phyloP scores from a whole-genome alignment of 2,113 vertebrate genomes.

The Cryptotis parvus region DNA sequence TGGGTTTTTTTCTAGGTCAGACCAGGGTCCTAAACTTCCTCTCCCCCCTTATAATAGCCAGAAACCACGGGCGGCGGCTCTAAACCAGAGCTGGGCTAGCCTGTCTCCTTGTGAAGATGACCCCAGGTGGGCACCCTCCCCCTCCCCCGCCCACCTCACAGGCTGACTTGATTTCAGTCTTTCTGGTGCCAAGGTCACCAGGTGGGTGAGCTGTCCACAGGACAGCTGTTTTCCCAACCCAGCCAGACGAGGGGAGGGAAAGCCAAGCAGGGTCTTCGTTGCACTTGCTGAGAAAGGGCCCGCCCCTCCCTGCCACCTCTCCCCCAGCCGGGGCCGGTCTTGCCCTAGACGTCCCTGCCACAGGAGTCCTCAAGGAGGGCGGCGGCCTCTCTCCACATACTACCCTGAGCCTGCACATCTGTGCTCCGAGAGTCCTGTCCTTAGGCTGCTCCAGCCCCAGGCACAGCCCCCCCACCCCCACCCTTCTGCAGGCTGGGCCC shows the following conservation, averaged over 20 bases:
- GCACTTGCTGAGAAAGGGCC: too few relatives aligned
- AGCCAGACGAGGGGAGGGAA: not conserved
- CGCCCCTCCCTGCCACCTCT: not conserved
- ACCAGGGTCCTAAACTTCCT: not conserved
- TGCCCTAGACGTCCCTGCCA: slow-evolving; percentile 26
- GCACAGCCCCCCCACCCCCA: too few relatives aligned
- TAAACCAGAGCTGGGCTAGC: not conserved
- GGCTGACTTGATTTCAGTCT: slow-evolving; percentile 20
- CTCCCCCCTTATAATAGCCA: not conserved
- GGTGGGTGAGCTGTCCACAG: not conserved
- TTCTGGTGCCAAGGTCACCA: slow-evolving; percentile 54
- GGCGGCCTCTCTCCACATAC: too few relatives aligned
- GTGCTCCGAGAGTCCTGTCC: not conserved
- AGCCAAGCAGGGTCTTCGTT: not conserved
- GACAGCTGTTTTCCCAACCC: not conserved
- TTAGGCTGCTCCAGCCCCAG: not conserved
- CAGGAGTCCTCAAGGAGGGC: not conserved
- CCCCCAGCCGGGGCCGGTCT: not conserved
- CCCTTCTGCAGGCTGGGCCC: too few relatives aligned
- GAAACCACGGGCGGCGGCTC: not conserved
- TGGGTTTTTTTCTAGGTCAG: not conserved
- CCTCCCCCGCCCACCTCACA: not conserved
- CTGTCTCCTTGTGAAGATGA: not conserved
- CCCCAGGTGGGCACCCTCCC: not conserved
- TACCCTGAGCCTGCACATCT: not conserved